phyloP scores from a whole-genome alignment of 2,888 invertebrate species.

The Drosophila paramelanica region DNA sequence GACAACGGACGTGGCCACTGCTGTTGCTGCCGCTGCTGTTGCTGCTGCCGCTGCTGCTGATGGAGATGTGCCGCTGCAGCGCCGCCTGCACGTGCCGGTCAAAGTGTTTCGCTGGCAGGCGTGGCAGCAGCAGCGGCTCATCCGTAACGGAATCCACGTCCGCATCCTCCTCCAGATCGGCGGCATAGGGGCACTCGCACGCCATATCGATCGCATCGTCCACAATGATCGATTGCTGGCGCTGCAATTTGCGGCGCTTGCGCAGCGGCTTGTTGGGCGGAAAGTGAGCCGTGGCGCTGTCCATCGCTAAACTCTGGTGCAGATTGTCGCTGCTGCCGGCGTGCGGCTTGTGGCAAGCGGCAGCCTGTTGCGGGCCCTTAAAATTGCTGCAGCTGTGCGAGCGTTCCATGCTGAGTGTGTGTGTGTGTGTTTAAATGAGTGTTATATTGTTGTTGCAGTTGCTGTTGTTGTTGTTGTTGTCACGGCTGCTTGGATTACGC shows the following conservation, averaged over 20 bases:
- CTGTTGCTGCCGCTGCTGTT: conserved; percentile 10
- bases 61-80: conserved; percentile 44
- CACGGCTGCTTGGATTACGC: conserved; percentile 57
- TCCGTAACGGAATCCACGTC: conserved; percentile 31
- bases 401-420: conserved; percentile 55
- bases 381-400: conserved; percentile 74
- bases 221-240: conserved; percentile 66
- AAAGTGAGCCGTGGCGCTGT: conserved; percentile 41
- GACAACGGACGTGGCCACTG: conserved; percentile 21
- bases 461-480: conserved; percentile 14
- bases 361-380: conserved; percentile 29
- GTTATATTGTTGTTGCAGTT: conserved; percentile 1
- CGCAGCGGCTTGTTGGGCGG: conserved; percentile 68
- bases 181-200: conserved; percentile 59
- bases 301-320: conserved; percentile 25
- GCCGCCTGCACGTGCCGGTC: conserved; percentile 2
- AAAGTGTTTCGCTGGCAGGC: conserved; percentile 34
- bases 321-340: conserved; percentile 69
- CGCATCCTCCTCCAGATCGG: conserved; percentile 73
- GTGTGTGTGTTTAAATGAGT: background rate
- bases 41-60: conserved; percentile 17
- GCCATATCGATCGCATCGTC: conserved; percentile 60
- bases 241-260: conserved; percentile 70
- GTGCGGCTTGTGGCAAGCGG: conserved; percentile 21
- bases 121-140: conserved; percentile 29